Evolutionary conservation across 2,113 vertebrate genomes (phyloP).

Genomic region (Dasyprocta punctata): DNA sequence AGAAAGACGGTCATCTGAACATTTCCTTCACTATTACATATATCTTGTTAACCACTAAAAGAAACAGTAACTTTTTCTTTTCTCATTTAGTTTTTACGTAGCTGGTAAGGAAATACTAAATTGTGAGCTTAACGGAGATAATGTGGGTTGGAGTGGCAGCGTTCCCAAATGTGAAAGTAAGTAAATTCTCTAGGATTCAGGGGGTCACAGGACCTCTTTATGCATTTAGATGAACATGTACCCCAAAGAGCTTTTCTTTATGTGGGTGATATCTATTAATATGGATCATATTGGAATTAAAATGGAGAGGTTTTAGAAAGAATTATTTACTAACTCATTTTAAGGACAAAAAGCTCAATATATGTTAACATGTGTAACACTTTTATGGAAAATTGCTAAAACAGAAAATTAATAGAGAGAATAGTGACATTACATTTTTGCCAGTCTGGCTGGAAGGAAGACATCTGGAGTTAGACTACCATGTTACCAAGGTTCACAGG

Average conservation of each 20-base stretch:
- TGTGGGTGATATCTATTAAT: background rate
- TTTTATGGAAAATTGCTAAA: slow-evolving; percentile 3
- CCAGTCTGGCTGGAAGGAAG: background rate
- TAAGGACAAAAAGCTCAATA: background rate
- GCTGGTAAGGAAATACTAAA: rapidly evolving
- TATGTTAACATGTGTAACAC: background rate
- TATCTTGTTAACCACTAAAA: background rate
- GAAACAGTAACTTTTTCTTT: slow-evolving; percentile 41
- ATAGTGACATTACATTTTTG: background rate
- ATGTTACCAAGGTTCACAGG: background rate
- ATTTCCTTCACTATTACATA: background rate
- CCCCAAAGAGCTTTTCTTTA: background rate
- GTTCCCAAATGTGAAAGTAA: slow-evolving; percentile 59
- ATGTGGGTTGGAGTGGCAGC: rapidly evolving
- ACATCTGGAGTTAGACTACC: background rate
- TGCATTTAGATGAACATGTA: slow-evolving; percentile 18
- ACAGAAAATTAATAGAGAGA: background rate
- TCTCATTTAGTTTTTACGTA: slow-evolving; percentile 60
- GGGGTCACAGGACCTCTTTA: background rate
- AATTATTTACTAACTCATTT: background rate
- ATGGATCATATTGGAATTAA: slow-evolving; percentile 11
- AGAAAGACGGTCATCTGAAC: background rate
- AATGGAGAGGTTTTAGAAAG: background rate
- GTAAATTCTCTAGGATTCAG: background rate
- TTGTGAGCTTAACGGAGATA: background rate